These are phyloP conservation scores for Nomada flava DNA, from an alignment of 2,888 invertebrate species.

Conservation along the genomic window DNA sequence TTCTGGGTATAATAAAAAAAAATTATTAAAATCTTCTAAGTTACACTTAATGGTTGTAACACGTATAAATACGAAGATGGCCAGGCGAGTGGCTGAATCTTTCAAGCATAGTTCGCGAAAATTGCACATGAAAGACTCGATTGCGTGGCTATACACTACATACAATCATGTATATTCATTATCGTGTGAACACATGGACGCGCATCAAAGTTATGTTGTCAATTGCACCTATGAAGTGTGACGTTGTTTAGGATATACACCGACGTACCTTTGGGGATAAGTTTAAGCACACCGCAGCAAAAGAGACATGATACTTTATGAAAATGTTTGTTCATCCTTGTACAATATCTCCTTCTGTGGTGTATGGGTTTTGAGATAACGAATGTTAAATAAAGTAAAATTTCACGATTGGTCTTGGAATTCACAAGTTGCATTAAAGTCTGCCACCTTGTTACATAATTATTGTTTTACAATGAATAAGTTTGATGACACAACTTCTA, in stretches of 20 bases:
- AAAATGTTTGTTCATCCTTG: conserved; percentile 15
- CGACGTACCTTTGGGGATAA: no score
- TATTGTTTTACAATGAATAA: neutral
- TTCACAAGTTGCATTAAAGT: conserved; percentile 21
- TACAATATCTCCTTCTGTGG: conserved; percentile 5
- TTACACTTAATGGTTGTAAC: conserved; percentile 38
- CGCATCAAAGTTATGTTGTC: conserved; percentile 52
- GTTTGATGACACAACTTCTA: neutral
- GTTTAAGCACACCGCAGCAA: neutral
- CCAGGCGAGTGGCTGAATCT: conserved; percentile 35
- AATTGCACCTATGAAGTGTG: conserved; percentile 38
- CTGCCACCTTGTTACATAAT: conserved; percentile 10
- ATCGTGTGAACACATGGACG: conserved; percentile 57
- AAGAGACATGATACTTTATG: conserved; percentile 20
- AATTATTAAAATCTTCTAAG: conserved; percentile 35
- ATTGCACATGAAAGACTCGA: conserved; percentile 50
- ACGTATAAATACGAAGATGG: conserved; percentile 43
- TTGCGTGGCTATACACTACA: conserved; percentile 44
- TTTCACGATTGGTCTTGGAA: conserved; percentile 23
- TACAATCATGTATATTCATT: conserved; percentile 39
- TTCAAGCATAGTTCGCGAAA: conserved; percentile 35
- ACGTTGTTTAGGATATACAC: no score
- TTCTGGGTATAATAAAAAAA: conserved; percentile 16
- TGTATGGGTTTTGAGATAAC: conserved; percentile 8
- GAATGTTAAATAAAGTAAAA: conserved; percentile 42